These are phyloP conservation scores for Astropecten irregularis DNA, from an alignment of 53 echinoderm and acorn worm genomes.

Conservation along the genomic window DNA sequence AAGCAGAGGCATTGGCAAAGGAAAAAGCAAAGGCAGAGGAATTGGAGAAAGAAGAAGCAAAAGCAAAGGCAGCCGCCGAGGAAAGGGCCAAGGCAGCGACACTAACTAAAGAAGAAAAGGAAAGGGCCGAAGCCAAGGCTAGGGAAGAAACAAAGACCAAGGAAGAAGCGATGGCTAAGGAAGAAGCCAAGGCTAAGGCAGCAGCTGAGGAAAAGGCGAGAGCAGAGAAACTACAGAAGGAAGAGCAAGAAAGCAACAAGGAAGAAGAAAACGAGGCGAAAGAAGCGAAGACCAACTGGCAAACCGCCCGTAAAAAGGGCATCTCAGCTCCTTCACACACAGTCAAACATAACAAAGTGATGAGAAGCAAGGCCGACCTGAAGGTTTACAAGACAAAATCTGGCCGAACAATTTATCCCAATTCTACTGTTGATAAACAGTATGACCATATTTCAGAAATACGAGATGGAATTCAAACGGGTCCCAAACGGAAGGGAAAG, in stretches of 20 bases:
- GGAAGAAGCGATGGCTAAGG: no score
- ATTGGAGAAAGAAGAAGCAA: not conserved
- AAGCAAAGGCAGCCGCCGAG: not conserved
- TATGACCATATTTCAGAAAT: slow-evolving; percentile 54
- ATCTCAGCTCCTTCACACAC: not conserved
- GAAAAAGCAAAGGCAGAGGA: not conserved
- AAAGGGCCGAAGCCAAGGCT: not conserved
- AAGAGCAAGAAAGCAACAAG: no score
- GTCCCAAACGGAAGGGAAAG: slow-evolving; percentile 2
- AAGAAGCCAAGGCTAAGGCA: not conserved
- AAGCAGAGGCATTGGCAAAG: not conserved
- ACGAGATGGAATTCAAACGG: slow-evolving; percentile 7
- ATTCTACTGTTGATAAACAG: slow-evolving; percentile 36
- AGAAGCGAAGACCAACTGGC: slow-evolving; percentile 38
- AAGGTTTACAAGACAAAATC: slow-evolving; percentile 64
- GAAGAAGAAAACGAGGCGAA: no score
- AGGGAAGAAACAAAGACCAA: no score
- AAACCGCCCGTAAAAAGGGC: not conserved
- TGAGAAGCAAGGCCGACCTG: slow-evolving; percentile 24
- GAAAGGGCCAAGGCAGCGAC: no score
- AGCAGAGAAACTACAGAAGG: no score
- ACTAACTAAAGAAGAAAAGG: not conserved
- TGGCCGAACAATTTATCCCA: slow-evolving; percentile 61
- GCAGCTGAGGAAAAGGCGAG: not conserved
- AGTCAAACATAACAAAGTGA: not conserved